Percentiles rank a stretch among this genome's conserved stretches.
Evolutionary conservation across 2,113 vertebrate genomes (phyloP).

Genomic region (Spizaetus ornatus): DNA sequence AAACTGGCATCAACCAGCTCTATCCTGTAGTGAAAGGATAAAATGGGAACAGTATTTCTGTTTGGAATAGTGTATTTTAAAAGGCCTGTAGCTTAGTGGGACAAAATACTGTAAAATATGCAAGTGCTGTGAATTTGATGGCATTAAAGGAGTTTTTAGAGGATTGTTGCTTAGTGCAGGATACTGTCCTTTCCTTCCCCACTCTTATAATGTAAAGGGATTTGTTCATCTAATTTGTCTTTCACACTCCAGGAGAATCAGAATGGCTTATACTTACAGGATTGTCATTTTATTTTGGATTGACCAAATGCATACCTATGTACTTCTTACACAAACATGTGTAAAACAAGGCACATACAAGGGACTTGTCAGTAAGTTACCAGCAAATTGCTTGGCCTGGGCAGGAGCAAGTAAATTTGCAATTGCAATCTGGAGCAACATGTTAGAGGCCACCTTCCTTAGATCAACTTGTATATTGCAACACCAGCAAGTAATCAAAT

Average conservation of each 20-base stretch:
- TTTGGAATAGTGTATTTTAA: neutral
- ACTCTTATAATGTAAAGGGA: neutral
- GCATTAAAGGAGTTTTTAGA: neutral
- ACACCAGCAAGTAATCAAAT: conserved; percentile 52
- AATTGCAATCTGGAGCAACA: conserved; percentile 31
- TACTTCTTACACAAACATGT: neutral
- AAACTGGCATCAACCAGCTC: neutral
- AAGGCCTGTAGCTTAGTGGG: neutral
- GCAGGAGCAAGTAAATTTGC: conserved; percentile 29
- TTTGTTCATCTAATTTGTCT: neutral
- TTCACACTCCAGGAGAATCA: neutral
- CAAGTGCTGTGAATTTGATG: neutral
- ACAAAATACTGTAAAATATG: neutral
- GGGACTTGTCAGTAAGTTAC: neutral
- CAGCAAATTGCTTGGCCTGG: neutral
- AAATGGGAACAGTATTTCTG: neutral
- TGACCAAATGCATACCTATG: neutral
- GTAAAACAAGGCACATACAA: neutral
- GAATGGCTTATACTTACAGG: neutral
- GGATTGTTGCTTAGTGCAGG: neutral
- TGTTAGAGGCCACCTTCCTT: conserved; percentile 53
- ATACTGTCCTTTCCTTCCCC: neutral
- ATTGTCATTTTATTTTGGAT: neutral
- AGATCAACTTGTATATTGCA: conserved; percentile 55
- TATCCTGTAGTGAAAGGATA: neutral